phyloP scores from a whole-genome alignment of 1,140 invertebrate species.

The Cydia strobilella region DNA sequence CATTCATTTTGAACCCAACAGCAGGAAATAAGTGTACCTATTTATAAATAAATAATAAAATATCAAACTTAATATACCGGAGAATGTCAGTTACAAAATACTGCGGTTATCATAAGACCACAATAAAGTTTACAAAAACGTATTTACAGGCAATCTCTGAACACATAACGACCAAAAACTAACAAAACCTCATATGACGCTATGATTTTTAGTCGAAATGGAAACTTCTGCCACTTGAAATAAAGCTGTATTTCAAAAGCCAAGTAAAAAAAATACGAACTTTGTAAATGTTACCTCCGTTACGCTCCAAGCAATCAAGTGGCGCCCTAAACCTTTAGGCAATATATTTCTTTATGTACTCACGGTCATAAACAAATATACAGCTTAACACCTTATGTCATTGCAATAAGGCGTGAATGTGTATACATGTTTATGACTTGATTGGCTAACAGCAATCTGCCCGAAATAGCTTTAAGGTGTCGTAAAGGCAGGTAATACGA shows the following conservation, averaged over 20 bases:
- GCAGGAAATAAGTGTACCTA: background rate
- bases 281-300: conserved; percentile 5
- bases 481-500: conserved; percentile 17
- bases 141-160: background rate
- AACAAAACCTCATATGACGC: background rate
- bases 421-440: conserved; percentile 1
- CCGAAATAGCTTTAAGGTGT: conserved; percentile 25
- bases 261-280: background rate
- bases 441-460: conserved; percentile 1
- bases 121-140: background rate
- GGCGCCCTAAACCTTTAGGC: conserved; percentile 18
- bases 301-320: conserved; percentile 21
- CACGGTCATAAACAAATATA: conserved; percentile 1
- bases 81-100: background rate
- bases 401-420: background rate
- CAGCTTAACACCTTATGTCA: background rate
- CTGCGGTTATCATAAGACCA: background rate
- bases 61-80: background rate
- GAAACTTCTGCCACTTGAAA: background rate
- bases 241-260: background rate
- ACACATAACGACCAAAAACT: background rate
- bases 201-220: background rate
- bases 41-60: background rate
- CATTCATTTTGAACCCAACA: background rate
- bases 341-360: background rate